Percentiles rank a stretch among this genome's conserved stretches.
Evolutionary conservation across 2,113 vertebrate genomes (phyloP).

Genomic region (Eretmochelys imbricata): DNA sequence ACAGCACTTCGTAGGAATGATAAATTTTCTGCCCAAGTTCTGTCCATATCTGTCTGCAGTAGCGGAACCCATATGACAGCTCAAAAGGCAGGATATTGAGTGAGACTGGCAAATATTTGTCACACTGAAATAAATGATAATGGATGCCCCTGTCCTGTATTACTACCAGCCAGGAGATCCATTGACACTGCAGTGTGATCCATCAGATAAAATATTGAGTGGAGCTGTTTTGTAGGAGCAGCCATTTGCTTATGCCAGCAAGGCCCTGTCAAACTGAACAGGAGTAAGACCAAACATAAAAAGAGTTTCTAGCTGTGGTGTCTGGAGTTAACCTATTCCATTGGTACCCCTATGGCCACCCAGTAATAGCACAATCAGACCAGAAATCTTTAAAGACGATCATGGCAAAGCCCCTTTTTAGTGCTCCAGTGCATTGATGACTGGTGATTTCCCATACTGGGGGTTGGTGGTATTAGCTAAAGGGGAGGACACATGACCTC

Average conservation of each 20-base stretch:
- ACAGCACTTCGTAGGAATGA: background rate
- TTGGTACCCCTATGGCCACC: background rate
- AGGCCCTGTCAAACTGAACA: background rate
- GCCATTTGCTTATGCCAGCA: background rate
- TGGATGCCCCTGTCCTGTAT: background rate
- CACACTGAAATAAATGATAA: background rate
- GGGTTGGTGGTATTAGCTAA: too few species aligned
- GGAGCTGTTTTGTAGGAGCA: background rate
- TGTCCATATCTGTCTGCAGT: background rate
- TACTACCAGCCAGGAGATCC: background rate
- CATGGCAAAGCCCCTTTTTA: background rate
- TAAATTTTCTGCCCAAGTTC: background rate
- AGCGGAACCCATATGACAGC: background rate
- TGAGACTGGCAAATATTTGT: background rate
- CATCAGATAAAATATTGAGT: background rate
- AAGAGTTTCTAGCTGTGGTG: background rate
- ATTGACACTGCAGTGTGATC: background rate
- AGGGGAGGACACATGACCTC: too few species aligned
- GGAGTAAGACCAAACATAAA: background rate
- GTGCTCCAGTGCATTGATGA: background rate
- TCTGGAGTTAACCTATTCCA: background rate
- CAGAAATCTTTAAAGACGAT: background rate
- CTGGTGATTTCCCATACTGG: too few species aligned
- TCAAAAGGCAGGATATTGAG: background rate
- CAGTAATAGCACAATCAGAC: background rate